Evolutionary conservation across 2,113 vertebrate genomes (phyloP).

Genomic region (Erythrolamprus reginae): DNA sequence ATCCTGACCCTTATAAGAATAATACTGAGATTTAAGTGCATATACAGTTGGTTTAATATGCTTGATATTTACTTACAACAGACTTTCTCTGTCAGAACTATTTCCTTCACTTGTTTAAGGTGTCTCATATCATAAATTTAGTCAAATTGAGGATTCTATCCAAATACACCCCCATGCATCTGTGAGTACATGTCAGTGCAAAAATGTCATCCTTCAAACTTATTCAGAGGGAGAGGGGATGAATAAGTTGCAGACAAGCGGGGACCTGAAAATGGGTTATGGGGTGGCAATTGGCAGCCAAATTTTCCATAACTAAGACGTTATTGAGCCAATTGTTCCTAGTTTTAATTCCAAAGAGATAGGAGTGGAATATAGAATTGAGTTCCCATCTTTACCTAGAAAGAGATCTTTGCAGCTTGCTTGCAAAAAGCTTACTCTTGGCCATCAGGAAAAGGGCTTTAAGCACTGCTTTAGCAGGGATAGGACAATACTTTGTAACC

Average conservation of each 20-base stretch:
- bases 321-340: neutral
- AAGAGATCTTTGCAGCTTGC: neutral
- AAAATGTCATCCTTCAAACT: neutral
- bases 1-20: neutral
- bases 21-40: neutral
- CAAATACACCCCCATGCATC: neutral
- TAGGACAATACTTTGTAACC: neutral
- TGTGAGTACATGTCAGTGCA: neutral
- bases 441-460: neutral
- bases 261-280: neutral
- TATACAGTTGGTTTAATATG: neutral
- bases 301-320: neutral
- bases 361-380: neutral
- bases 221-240: neutral
- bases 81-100: neutral
- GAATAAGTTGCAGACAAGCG: neutral
- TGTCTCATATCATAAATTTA: neutral
- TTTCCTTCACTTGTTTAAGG: neutral
- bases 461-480: neutral
- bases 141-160: neutral
- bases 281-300: neutral
- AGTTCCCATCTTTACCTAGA: neutral
- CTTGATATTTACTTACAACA: neutral
- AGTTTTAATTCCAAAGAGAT: neutral
- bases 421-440: neutral